Base-by-base conservation (phyloP, 2,113 vertebrate species). In the Pelmatolapia mariae region DNA sequence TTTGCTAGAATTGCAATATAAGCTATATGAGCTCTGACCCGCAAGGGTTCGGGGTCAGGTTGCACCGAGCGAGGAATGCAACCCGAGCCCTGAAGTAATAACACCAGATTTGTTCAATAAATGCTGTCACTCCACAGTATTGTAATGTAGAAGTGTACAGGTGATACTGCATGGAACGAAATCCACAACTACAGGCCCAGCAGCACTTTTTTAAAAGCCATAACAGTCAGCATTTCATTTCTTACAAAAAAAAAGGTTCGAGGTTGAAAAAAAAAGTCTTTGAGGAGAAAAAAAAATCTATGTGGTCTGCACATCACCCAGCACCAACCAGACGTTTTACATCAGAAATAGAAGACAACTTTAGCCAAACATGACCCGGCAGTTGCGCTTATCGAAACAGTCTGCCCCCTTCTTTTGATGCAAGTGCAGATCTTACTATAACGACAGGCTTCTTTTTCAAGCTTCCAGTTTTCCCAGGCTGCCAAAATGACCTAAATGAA, bases 401-500 rank as follows among this genome's bases (percentile, higher is more conserved):
- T 71, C 53, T 10, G 22, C 66, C 11, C 24, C 81, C 79, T 89
- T 68, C 86, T 88, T 90, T 89, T 87, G 73, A 82, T 79, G 56
- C 84, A 68, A 85, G 81, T 82, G 82, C 80, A 86, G 85, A 68
- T 86, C 68, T 66, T 29, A 43, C 81, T 5, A 68, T 68, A 57
- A 54, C 82, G 81, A 76, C 68, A 56, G 80, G 80, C 63, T 81
- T 84, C 89, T 88, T 87, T 68, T 88, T 88, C 33, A 88, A 91
- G 24, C 54, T 53, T 88, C 80, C 84, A 47, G 56, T 59, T 22
- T 59, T 89, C 93, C 94, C 94, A 90, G 95, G 95, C 95, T 96
- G 96, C 95, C 96, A 95, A 95, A 96, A 96, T 96, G 96, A 96
- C 95, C 91, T 90, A 89, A 38, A 73, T 81, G 45, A 83, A 53